Percentiles rank a stretch among this genome's conserved stretches.
These are phyloP conservation scores for Aphelocoma coerulescens DNA, from an alignment of 2,113 vertebrate species.

Conservation along the genomic window DNA sequence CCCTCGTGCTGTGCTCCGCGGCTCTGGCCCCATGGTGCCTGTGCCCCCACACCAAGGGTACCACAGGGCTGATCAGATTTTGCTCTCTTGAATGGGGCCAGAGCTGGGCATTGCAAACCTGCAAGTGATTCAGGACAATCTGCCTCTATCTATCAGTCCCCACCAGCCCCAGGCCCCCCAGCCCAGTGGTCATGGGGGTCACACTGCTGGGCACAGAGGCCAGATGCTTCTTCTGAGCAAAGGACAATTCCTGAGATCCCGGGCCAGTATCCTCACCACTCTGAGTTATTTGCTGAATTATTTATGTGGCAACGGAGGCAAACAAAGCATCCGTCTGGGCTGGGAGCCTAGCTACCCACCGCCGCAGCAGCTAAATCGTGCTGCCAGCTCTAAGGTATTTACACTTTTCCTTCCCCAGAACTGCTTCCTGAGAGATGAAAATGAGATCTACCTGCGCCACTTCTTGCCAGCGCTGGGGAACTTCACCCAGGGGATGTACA, in stretches of 20 bases:
- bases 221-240: neutral
- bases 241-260: neutral
- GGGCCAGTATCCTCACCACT: rapidly evolving
- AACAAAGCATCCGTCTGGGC: rapidly evolving
- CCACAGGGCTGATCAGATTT: rapidly evolving
- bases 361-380: rapidly evolving
- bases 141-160: rapidly evolving
- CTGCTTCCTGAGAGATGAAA: neutral
- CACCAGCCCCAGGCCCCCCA: rapidly evolving
- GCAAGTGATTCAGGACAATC: rapidly evolving
- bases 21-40: neutral
- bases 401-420: neutral
- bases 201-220: neutral
- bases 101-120: neutral
- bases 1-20: rapidly evolving
- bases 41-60: rapidly evolving
- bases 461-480: slow-evolving; percentile 51
- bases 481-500: slow-evolving; percentile 28
- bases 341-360: rapidly evolving
- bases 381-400: rapidly evolving
- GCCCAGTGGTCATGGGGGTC: neutral
- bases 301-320: neutral
- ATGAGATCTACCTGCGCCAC: slow-evolving; percentile 39
- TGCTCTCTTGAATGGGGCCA: rapidly evolving
- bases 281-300: too few species aligned